Base-by-base conservation (phyloP, 92 coral and sea anemone genomes). In the Umimayanthus chanpuru region DNA sequence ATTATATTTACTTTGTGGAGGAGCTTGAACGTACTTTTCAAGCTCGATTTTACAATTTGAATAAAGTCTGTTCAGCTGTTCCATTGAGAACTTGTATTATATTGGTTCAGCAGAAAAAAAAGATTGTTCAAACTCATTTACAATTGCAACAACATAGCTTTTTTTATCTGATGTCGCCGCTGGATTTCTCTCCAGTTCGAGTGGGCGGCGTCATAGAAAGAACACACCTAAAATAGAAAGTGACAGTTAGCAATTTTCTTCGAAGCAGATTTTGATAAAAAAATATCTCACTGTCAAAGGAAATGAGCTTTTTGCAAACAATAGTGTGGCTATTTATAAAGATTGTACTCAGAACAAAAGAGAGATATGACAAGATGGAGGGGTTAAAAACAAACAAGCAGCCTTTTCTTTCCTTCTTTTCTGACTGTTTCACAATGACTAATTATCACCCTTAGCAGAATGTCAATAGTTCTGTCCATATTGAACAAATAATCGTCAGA, bases 401-500 rank as follows among this genome's bases (percentile, higher is more conserved):
- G 28, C 67, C 78, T 81, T 21, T 70, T 18, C 67, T 23, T 68
- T 20, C 25, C 23, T 70, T 38, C 25, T 67, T 44, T 36, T 28
- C 5, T 70, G 49, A 75, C 47, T 47, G 49, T 23, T 44, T 43
- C 43, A 47, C 78, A 68, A 25, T 68, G 44, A 39, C 16, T 26
- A 44, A 83, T 30, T 43, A 50, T 23, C 26, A 71, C 61, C 79
- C 26, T 70, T 66, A 8, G 25, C 77, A 44, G 44, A 41, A 23
- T 6, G 28, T 39, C 77, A 83, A 83, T 10, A 71, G 15, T 83
- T 83, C 66, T 44, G 25, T 10, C 43, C 67, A 70, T 47, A 77
- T 83, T 83, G 47, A 68, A 47, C 29, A 83, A 83, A 83, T 76
- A 83, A 9, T 11, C 8, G 28, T 65, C 74, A 66, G 39, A 81